A percentile compares a stretch with the other conserved stretches of the same genome.
Evolutionary conservation across 2,113 vertebrate genomes (phyloP).

Genomic region (Rhizomys pruinosus): DNA sequence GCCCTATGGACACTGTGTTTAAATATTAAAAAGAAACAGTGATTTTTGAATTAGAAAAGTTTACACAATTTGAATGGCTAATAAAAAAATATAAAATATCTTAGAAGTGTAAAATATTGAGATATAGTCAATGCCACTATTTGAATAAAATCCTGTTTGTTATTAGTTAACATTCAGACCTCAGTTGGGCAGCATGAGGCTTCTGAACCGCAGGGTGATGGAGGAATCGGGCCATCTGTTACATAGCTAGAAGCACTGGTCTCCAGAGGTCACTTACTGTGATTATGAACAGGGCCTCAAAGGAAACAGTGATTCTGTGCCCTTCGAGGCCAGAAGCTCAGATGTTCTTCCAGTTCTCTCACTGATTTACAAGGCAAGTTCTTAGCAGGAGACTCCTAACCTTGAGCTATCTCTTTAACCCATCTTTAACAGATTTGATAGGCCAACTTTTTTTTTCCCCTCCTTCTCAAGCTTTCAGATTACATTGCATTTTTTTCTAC

Average conservation of each 20-base stretch:
- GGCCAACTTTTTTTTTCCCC: background rate
- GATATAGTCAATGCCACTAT: constrained; percentile 41
- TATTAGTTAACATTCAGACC: constrained; percentile 43
- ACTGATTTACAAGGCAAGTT: constrained; percentile 41
- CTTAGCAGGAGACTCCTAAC: constrained; percentile 63
- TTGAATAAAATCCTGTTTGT: constrained; percentile 38
- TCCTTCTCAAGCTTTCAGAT: constrained; percentile 39
- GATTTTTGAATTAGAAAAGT: constrained; percentile 2
- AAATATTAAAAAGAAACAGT: background rate
- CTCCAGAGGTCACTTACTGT: constrained; percentile 63
- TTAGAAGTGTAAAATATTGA: constrained; percentile 52
- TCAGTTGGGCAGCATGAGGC: constrained; percentile 42
- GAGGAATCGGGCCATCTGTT: constrained; percentile 64
- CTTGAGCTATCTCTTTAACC: constrained; percentile 56
- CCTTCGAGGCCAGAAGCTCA: constrained; percentile 31
- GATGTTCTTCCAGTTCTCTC: constrained; percentile 27
- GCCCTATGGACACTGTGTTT: background rate
- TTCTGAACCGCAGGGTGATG: constrained; percentile 31
- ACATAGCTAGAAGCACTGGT: background rate
- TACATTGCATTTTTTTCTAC: background rate
- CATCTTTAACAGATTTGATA: constrained; percentile 48
- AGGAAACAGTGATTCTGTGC: constrained; percentile 36
- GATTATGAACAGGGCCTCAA: constrained; percentile 50
- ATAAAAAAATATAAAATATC: constrained; percentile 28
- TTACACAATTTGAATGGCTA: constrained; percentile 10